Conservation (phyloP, 2,797 vertebrate genomes). For the Loriculus beryllinus region DNA sequence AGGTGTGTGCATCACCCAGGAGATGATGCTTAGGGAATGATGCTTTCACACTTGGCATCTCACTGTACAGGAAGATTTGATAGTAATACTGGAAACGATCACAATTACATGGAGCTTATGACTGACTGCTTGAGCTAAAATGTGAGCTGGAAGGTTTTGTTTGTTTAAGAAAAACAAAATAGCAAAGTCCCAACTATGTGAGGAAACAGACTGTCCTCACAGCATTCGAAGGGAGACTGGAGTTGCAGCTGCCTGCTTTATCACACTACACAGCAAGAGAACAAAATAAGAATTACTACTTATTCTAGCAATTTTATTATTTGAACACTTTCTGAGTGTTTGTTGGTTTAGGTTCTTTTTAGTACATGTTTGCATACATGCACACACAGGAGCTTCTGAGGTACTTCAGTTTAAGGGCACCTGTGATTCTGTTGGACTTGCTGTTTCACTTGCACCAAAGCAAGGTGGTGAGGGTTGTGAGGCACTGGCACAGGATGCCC, state of each 20-base stretch:
- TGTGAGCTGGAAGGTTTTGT: not conserved
- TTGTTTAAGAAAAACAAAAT: not conserved
- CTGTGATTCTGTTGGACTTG: not conserved
- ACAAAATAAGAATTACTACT: not conserved
- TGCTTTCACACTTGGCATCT: not conserved
- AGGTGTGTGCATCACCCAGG: not conserved
- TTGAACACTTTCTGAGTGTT: not conserved
- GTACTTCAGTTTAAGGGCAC: not conserved
- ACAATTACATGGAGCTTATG: not conserved
- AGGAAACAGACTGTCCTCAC: not conserved
- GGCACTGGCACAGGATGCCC: not conserved
- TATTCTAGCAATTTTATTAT: not conserved
- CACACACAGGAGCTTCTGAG: not conserved
- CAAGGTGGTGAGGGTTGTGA: not conserved
- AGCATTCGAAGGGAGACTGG: not conserved
- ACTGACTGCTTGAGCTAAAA: not conserved
- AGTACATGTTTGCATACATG: not conserved
- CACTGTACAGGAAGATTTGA: not conserved
- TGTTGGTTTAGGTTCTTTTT: not conserved
- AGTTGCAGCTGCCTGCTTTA: not conserved
- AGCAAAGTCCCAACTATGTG: not conserved
- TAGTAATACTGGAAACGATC: not conserved
- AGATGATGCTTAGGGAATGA: not conserved
- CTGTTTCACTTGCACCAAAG: not conserved
- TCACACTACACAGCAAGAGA: not conserved